A percentile compares a stretch with the other conserved stretches of the same genome.
These are phyloP conservation scores for Euclidia mi DNA, from an alignment of 2,888 invertebrate genomes.

Conservation along the genomic window DNA sequence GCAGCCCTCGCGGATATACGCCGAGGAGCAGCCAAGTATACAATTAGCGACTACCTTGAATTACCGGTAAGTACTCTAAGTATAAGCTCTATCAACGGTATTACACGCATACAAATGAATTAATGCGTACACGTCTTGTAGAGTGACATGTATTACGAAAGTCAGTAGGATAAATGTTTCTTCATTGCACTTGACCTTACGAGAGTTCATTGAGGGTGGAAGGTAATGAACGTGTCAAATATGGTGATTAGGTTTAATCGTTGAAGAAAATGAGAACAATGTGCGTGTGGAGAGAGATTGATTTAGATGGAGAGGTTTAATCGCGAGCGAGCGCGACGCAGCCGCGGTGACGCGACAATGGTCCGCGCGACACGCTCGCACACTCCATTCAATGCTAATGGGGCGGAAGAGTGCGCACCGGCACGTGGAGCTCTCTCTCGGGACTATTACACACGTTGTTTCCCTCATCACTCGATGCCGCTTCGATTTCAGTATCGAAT, in stretches of 20 bases:
- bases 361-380: slow-evolving; percentile 78
- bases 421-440: slow-evolving; percentile 80
- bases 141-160: slow-evolving; percentile 62
- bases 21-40: slow-evolving; percentile 91
- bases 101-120: slow-evolving; percentile 52
- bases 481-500: slow-evolving; percentile 61
- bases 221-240: slow-evolving; percentile 78
- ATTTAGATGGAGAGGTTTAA: slow-evolving; percentile 80
- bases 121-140: slow-evolving; percentile 45
- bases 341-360: no score
- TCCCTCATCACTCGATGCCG: slow-evolving; percentile 63
- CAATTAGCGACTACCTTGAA: slow-evolving; percentile 91
- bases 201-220: slow-evolving; percentile 56
- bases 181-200: slow-evolving; percentile 76
- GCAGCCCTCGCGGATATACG: slow-evolving; percentile 91
- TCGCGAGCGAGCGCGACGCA: slow-evolving; percentile 68
- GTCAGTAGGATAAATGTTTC: slow-evolving; percentile 64
- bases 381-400: slow-evolving; percentile 88
- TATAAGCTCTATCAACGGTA: slow-evolving; percentile 36
- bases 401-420: slow-evolving; percentile 83
- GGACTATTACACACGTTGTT: slow-evolving; percentile 77
- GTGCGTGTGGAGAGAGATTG: slow-evolving; percentile 72
- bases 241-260: slow-evolving; percentile 83
- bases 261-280: slow-evolving; percentile 80
- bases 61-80: slow-evolving; percentile 91